These are phyloP conservation scores for Parasteatoda lunata DNA, from an alignment of 2,888 invertebrate species.

Conservation along the genomic window DNA sequence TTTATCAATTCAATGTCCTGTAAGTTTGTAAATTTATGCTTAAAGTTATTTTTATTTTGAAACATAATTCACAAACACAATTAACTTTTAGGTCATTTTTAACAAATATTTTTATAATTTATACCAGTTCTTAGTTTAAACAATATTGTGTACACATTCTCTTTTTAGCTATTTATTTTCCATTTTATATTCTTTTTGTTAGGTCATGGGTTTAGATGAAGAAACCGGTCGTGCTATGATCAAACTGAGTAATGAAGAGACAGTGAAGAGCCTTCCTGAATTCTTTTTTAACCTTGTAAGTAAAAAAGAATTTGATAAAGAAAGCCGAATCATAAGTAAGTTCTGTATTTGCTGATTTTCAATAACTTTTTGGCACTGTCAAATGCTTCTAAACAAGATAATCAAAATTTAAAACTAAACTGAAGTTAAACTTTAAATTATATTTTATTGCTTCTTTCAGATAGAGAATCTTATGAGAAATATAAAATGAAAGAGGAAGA, in stretches of 20 bases:
- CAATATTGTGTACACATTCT: too few species aligned
- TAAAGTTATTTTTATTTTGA: too few species aligned
- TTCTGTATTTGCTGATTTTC: slow-evolving; percentile 70
- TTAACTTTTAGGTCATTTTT: too few species aligned
- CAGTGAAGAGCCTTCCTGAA: slow-evolving; percentile 84
- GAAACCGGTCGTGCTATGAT: slow-evolving; percentile 86
- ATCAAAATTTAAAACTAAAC: background rate
- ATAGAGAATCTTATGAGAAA: slow-evolving; percentile 69
- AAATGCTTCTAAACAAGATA: too few species aligned
- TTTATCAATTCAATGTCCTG: too few species aligned
- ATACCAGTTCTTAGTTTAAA: too few species aligned
- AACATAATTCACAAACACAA: too few species aligned
- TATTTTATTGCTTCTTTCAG: slow-evolving; percentile 31
- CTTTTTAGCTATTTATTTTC: too few species aligned
- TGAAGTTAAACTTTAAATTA: slow-evolving; percentile 11
- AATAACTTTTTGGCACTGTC: background rate
- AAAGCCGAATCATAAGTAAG: slow-evolving; percentile 91
- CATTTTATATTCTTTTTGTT: slow-evolving; percentile 13
- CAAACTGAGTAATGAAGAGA: slow-evolving; percentile 81
- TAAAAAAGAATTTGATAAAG: slow-evolving; percentile 85
- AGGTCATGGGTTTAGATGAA: slow-evolving; percentile 88
- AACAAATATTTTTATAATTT: too few species aligned
- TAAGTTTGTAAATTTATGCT: too few species aligned
- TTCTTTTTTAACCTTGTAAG: slow-evolving; percentile 85
- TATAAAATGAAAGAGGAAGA: slow-evolving; percentile 62